These are phyloP conservation scores for Catostomus latipinnis DNA, from an alignment of 2,797 vertebrate species.

Conservation along the genomic window DNA sequence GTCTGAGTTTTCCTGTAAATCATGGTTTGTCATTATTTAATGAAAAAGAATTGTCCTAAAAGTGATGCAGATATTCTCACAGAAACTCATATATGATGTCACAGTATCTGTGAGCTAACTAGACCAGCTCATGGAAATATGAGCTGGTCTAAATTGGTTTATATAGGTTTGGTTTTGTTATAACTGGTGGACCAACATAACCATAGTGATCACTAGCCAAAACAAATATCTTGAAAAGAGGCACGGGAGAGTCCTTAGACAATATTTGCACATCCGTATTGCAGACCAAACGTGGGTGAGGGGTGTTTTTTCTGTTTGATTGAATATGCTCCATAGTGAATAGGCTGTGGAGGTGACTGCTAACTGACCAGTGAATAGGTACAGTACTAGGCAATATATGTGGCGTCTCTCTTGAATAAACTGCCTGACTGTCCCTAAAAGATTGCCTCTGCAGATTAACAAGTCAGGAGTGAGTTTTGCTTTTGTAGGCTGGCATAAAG, in stretches of 20 bases:
- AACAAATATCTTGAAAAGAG: too few species aligned
- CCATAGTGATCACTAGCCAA: too few species aligned
- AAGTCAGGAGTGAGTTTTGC: conserved; percentile 1
- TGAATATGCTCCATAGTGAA: neutral
- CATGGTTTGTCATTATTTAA: too few species aligned
- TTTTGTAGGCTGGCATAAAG: conserved; percentile 18
- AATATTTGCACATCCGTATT: conserved; percentile 21
- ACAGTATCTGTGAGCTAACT: too few species aligned
- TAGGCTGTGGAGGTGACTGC: neutral
- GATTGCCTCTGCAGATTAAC: conserved; percentile 27
- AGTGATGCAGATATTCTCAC: too few species aligned
- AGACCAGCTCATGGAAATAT: too few species aligned
- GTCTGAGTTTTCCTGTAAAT: too few species aligned
- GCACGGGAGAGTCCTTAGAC: neutral
- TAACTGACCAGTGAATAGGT: conserved; percentile 25
- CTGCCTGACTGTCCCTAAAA: conserved; percentile 3
- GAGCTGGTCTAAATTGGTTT: too few species aligned
- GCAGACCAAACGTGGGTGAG: neutral
- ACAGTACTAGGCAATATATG: neutral
- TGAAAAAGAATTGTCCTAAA: too few species aligned
- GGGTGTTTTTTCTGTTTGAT: conserved; percentile 15
- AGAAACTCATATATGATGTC: too few species aligned
- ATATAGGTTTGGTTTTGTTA: too few species aligned
- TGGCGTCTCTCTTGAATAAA: conserved; percentile 38
- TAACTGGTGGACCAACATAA: too few species aligned